Base-by-base conservation (phyloP, 1,140 invertebrate genomes). In the Drosophila malerkotliana region DNA sequence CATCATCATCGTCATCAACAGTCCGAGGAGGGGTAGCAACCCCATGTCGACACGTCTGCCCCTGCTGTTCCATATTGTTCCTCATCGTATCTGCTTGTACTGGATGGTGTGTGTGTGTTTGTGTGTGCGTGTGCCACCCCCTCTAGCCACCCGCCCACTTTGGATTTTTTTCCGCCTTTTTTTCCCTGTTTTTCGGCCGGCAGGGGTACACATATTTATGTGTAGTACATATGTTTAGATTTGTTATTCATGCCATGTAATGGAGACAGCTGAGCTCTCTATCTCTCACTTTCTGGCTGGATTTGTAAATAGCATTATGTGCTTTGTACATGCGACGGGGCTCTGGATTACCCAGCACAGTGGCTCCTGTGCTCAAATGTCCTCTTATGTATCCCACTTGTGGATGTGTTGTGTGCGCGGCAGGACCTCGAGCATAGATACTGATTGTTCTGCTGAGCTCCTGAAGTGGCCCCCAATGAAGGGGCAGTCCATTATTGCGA, bases 201-300 rank as follows among this genome's bases (percentile, higher is more conserved):
- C 73, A 78, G 82, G 78, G 78, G 69, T 52, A 84, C 72, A 72
- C 58, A 64, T 74, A 52, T 77, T 47, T 64, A 55, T 55, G 68
- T 77, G 80, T 79, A 79, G 67, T 87, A 88, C 83, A 87, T 87
- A 87, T 87, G 83, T 87, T 87, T 88, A 87, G 83, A 88, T 88
- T 83, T 87, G 60, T 73, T 85, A 85, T 81, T 61, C 73, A 81
- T 60, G 77, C 68, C 67, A 81, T 82, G 68, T 85, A 77, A 85
- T 59, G 62, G 58, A 82, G 62, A 58, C 63, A 34, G 63, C 72
- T 51, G 39, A 57, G 47, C 72, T 73, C 59, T 63, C 52, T 63
- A 47, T 74, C 72, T 56, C 47, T 18, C 49, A 10, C 59, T 26
- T 8, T 9, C 34, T 18, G 52, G 24, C 28, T 57, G 54, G 54